Conservation (phyloP, 2,113 vertebrate genomes). For the Puntigrus tetrazona region DNA sequence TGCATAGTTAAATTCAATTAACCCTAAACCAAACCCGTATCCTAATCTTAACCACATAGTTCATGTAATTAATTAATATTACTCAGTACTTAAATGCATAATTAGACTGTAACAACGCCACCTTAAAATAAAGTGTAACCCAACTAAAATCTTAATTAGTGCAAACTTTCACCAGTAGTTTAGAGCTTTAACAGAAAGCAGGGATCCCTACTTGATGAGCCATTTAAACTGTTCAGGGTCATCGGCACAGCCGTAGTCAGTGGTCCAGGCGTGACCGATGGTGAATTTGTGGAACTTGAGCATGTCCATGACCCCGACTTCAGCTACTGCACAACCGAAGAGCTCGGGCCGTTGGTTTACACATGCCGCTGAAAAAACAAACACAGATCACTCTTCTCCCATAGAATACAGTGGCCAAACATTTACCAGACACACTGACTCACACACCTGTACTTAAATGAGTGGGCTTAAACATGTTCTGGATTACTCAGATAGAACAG, state of each 20-base stretch:
- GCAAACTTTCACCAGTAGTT: neutral
- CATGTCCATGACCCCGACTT: conserved; percentile 70
- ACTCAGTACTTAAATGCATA: no score
- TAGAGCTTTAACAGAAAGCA: neutral
- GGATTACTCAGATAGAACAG: conserved; percentile 2
- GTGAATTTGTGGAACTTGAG: conserved; percentile 70
- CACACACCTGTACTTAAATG: neutral
- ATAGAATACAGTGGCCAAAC: neutral
- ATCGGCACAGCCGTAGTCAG: conserved; percentile 65
- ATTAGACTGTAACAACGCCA: no score
- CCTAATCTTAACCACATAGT: no score
- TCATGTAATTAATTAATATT: no score
- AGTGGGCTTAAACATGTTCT: neutral
- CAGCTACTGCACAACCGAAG: conserved; percentile 65
- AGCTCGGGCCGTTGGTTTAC: conserved; percentile 67
- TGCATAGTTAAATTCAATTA: no score
- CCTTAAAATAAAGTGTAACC: no score
- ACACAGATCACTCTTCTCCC: neutral
- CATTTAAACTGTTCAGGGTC: conserved; percentile 63
- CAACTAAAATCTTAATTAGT: neutral
- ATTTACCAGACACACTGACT: conserved; percentile 24
- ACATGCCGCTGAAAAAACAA: conserved; percentile 55
- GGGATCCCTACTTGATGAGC: conserved; percentile 62
- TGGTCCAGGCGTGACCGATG: conserved; percentile 70
- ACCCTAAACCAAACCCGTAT: no score